Evolutionary conservation across 1,140 invertebrate genomes (phyloP).

Genomic region (Pseudobourletiella spinata): DNA sequence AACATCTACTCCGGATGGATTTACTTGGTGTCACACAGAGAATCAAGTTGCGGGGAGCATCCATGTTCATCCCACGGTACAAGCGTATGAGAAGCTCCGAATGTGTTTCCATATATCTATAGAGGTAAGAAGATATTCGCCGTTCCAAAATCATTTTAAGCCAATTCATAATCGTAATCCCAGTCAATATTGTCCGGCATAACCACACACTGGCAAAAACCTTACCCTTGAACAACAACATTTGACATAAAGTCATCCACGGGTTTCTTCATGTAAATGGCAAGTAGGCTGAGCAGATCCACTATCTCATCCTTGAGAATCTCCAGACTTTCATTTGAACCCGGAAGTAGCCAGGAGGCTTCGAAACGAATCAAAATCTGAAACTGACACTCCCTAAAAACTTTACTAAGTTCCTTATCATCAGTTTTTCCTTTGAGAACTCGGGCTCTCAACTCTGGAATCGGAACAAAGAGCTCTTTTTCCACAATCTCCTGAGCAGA

Average conservation of each 20-base stretch:
- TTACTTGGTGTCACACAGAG: background rate
- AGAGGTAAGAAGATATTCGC: no score
- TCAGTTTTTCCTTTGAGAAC: constrained; percentile 4
- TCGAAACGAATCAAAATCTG: constrained; percentile 22
- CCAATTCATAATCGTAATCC: no score
- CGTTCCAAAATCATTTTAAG: no score
- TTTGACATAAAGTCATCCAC: constrained; percentile 11
- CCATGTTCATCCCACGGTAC: background rate
- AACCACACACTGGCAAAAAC: no score
- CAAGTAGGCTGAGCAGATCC: constrained; percentile 14
- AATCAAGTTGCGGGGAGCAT: background rate
- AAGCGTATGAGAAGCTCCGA: background rate
- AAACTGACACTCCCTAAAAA: constrained; percentile 13
- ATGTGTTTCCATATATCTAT: constrained; percentile 6
- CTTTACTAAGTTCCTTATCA: background rate
- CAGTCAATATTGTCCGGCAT: no score
- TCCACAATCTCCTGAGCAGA: background rate
- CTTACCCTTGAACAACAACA: constrained; percentile 13
- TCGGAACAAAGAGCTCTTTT: background rate
- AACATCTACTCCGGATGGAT: background rate
- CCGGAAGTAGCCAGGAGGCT: constrained; percentile 7
- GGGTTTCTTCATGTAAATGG: constrained; percentile 14
- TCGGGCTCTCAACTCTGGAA: background rate
- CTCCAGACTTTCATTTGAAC: background rate
- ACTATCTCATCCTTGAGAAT: constrained; percentile 12